Base-by-base conservation (phyloP, 2,797 vertebrate genomes). In the Typhlichthys eigenmanni region DNA sequence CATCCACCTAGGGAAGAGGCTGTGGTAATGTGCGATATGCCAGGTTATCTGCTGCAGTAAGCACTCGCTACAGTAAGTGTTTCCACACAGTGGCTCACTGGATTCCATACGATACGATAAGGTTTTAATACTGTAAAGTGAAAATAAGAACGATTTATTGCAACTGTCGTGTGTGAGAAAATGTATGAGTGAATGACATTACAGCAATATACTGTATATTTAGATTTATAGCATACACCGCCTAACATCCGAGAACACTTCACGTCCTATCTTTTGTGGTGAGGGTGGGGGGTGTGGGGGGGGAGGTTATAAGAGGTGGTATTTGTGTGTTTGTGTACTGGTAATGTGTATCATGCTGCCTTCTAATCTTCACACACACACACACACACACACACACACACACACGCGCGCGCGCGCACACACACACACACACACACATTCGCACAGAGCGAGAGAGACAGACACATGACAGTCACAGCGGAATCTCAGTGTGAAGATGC, bases 1-100 rank as follows among this genome's bases (percentile, higher is more conserved):
- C 84, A 88, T 90, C 38, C 85, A 87, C 86, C 89, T 72, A 63
- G 85, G 87, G 82, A 84, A 82, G 85, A 81, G 73, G 84, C 76
- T 60, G 74, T 80, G 80, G 84, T 86, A 85, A 85, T 85, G 80
- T 76, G 80, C 80, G 80, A 66, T 24, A 24, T 81, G 83, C 85
- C 84, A 84, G 85, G 83, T 85, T 83, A 84, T 84, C 83, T 67
- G 71, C 75, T 53, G 63, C 71, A 75, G 76, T 71, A 10, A 38
- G 48, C 2, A 51, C 48, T 9, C 11, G 6, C 59, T 51, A 24
- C 24, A 24, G 3, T 24, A 48, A 51, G 16, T 12, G 80, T 86
- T 83, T 83, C 75, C 78, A 64, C 68, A 70, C 55, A 56, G 63
- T 72, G 79, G 82, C 69, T 81, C 75, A 71, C 67, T 70, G 24